phyloP scores from a whole-genome alignment of 2,797 vertebrate species.

The Lindbergichthys nudifrons region DNA sequence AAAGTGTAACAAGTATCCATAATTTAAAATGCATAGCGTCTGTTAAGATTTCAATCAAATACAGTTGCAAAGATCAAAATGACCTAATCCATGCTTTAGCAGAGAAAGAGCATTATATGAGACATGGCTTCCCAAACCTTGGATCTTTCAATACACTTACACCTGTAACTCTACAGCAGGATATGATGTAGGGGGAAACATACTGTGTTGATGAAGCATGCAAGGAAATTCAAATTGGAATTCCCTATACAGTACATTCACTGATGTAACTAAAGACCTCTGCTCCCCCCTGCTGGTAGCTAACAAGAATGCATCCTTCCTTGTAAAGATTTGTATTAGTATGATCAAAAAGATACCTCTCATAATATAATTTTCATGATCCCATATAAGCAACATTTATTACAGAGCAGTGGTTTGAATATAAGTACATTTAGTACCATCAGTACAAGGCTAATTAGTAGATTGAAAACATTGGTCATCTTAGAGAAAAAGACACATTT shows the following conservation, averaged over 20 bases:
- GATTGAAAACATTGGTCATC: neutral
- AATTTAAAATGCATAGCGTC: neutral
- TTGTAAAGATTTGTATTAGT: too few species aligned
- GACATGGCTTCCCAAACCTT: neutral
- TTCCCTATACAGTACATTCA: neutral
- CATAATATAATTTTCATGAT: too few species aligned
- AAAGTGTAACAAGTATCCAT: neutral
- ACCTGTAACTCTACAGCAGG: neutral
- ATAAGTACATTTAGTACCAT: neutral
- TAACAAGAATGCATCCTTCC: slow-evolving; percentile 19
- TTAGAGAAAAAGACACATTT: neutral
- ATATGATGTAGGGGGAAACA: neutral
- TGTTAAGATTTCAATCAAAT: neutral
- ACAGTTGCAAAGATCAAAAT: neutral
- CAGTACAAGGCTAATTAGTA: neutral
- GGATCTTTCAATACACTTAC: neutral
- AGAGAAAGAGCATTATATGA: neutral
- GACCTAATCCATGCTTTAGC: neutral
- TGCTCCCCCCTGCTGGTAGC: slow-evolving; percentile 36
- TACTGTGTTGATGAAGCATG: neutral
- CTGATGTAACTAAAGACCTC: neutral
- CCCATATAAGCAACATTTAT: neutral
- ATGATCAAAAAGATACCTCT: too few species aligned
- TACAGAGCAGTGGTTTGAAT: neutral
- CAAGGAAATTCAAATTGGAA: neutral